phyloP scores from a whole-genome alignment of 2,113 vertebrate genomes.

The Acrocephalus arundinaceus region DNA sequence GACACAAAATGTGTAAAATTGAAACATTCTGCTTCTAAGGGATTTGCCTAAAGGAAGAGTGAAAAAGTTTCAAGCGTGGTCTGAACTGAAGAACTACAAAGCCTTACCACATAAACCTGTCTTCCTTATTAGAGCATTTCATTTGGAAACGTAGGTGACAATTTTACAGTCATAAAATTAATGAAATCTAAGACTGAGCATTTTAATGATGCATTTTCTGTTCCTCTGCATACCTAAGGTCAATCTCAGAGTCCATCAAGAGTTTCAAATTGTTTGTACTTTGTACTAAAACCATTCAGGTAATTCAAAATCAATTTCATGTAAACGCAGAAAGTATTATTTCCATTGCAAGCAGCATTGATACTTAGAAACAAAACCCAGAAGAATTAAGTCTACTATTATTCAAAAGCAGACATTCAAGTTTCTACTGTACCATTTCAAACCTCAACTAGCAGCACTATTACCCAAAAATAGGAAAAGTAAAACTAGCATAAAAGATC shows the following conservation, averaged over 20 bases:
- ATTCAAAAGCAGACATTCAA: neutral
- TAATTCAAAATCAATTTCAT: neutral
- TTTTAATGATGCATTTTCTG: conserved; percentile 76
- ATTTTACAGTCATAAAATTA: conserved; percentile 88
- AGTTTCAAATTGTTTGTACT: neutral
- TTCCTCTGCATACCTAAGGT: conserved; percentile 15
- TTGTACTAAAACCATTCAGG: neutral
- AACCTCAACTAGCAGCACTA: neutral
- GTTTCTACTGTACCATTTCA: neutral
- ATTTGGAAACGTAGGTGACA: conserved; percentile 86
- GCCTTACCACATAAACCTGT: conserved; percentile 83
- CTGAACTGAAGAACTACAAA: conserved; percentile 81
- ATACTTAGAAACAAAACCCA: neutral
- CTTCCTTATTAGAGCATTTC: conserved; percentile 83
- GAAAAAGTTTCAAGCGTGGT: conserved; percentile 65
- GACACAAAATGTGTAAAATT: conserved; percentile 80
- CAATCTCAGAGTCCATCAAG: neutral
- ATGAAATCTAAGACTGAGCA: conserved; percentile 73
- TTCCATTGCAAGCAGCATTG: neutral
- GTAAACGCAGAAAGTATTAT: neutral
- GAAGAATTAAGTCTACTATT: neutral
- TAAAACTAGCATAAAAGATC: neutral
- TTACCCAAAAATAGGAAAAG: neutral
- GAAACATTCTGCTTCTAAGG: conserved; percentile 78
- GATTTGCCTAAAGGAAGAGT: conserved; percentile 76